Base-by-base conservation (phyloP, 64 coral and sea anemone species). In the Catalaphyllia jardinei region DNA sequence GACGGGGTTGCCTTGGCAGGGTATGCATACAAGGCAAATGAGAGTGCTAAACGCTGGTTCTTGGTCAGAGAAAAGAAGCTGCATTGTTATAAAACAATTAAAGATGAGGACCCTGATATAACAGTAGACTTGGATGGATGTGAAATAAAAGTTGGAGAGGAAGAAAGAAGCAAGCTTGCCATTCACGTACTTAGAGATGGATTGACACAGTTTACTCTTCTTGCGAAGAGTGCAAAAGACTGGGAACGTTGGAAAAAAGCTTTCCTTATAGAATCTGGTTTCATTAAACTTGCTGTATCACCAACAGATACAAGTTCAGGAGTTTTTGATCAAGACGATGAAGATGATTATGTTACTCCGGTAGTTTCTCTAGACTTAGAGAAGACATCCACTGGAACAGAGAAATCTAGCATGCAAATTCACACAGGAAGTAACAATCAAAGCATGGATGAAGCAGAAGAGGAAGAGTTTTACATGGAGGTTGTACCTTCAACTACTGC, bases 161-260 rank as follows among this genome's bases (percentile, higher is more conserved):
- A 93, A n/a, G 93, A 92, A 27, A 93, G 91, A 51, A 88, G 72
- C 52, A 87, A 91, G 77, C 93, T 90, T 91, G 52, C 87, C 5
- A 92, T 99, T 79, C 75, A 91, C 12, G 85, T 95, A n/a, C 72
- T 95, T 14, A 93, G 80, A 80, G 93, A 99, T 78, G 87, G 87
- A 63, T 72, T 87, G 4, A 93, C 54, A 18, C 77, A 93, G n/a
- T 71, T 91, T 69, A 93, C 92, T 11, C 86, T 99, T 17, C 80
- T 91, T 3, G 87, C 91, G 0, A 95, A 93, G 79, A 93, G 74
- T 60, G 49, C 91, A 3, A 95, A 88, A 78, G 97, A 99, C 29
- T 93, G 89, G 91, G 93, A 95, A 15, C 90, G 87, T 28, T 99
- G 97, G 97, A 95, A 88, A 28, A 95, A 92, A 4, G 91, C 94